Conservation (phyloP, 2,113 vertebrate species). For the Podarcis muralis region DNA sequence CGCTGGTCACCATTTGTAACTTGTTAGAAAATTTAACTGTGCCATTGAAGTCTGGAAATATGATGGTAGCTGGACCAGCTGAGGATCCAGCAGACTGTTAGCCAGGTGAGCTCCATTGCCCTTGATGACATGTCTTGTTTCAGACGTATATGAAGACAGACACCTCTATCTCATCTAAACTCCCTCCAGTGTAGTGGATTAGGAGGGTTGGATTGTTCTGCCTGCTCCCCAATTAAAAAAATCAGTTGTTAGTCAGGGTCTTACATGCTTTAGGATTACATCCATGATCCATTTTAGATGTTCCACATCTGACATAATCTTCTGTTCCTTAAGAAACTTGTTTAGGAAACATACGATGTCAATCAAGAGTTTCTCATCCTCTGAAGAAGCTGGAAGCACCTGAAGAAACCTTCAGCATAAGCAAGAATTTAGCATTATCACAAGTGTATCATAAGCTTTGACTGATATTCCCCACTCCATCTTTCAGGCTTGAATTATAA, state of each 20-base stretch:
- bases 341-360: conserved; percentile 90
- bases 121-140: too few relatives aligned
- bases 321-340: conserved; percentile 81
- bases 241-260: conserved; percentile 27
- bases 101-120: too few relatives aligned
- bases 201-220: too few relatives aligned
- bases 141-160: too few relatives aligned
- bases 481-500: not conserved
- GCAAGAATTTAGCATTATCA: conserved; percentile 15
- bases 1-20: not conserved
- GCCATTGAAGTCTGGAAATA: too few relatives aligned
- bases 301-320: conserved; percentile 67
- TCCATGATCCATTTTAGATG: conserved; percentile 90
- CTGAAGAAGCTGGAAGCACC: conserved; percentile 86
- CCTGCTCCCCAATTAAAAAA: not conserved
- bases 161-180: too few relatives aligned
- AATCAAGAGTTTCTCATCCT: conserved; percentile 92
- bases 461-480: not conserved
- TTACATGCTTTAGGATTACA: conserved; percentile 87
- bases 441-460: not conserved
- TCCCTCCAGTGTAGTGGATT: too few relatives aligned
- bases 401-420: conserved; percentile 86
- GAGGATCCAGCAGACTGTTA: too few relatives aligned
- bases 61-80: too few relatives aligned
- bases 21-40: too few relatives aligned